Evolutionary conservation across 2,888 invertebrate genomes (phyloP).

Genomic region (Perizoma affinitatum): DNA sequence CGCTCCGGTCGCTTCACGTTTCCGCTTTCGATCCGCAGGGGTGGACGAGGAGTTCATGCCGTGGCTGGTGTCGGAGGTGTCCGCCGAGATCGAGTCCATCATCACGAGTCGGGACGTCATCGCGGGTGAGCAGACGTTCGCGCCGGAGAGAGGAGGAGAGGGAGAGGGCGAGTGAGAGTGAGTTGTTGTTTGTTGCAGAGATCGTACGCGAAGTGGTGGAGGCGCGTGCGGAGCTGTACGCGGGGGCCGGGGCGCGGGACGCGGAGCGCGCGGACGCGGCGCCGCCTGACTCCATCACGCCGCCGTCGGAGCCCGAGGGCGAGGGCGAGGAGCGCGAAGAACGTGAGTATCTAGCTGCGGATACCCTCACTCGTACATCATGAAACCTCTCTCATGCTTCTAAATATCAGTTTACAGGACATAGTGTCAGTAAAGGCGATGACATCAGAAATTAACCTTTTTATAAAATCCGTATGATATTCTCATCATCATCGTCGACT

Average conservation of each 20-base stretch:
- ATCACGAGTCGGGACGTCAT: conserved; percentile 92
- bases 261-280: conserved; percentile 39
- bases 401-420: no score
- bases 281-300: conserved; percentile 24
- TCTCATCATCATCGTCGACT: no score
- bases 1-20: neutral
- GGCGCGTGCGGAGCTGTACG: conserved; percentile 87
- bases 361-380: neutral
- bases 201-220: conserved; percentile 91
- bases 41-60: conserved; percentile 93
- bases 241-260: conserved; percentile 64
- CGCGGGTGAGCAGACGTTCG: conserved; percentile 77
- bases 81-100: conserved; percentile 91
- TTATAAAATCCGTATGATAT: no score
- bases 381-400: no score
- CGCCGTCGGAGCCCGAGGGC: conserved; percentile 37
- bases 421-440: neutral
- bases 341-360: conserved; percentile 5
- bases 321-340: conserved; percentile 51
- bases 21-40: conserved; percentile 69
- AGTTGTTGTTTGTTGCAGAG: conserved; percentile 69
- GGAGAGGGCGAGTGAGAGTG: neutral
- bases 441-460: no score
- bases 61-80: conserved; percentile 93
- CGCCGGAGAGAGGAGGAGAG: neutral